Evolutionary conservation across 2,888 invertebrate species (phyloP).

Genomic region (Plebejus anna): DNA sequence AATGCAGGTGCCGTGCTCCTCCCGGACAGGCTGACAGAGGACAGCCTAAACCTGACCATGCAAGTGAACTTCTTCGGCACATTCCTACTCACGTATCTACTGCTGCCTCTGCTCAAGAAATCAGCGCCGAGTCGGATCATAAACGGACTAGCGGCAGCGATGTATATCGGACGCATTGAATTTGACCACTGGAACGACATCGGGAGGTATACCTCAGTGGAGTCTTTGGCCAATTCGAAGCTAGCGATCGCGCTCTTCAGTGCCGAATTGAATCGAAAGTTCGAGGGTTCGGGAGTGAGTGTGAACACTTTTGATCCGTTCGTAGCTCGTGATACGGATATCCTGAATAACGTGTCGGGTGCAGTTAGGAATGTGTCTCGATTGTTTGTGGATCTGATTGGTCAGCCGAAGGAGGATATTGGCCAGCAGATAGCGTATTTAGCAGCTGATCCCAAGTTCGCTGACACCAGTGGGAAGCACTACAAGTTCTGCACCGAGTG

Average conservation of each 20-base stretch:
- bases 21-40: conserved; percentile 74
- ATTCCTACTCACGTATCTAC: conserved; percentile 85
- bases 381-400: conserved; percentile 52
- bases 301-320: conserved; percentile 82
- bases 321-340: conserved; percentile 57
- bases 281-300: conserved; percentile 80
- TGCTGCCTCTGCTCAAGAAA: conserved; percentile 74
- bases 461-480: conserved; percentile 53
- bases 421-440: conserved; percentile 58
- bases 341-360: conserved; percentile 51
- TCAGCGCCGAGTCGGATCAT: conserved; percentile 82
- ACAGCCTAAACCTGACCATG: conserved; percentile 83
- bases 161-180: conserved; percentile 68
- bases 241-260: conserved; percentile 82
- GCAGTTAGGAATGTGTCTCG: conserved; percentile 45
- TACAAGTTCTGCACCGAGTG: conserved; percentile 60
- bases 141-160: conserved; percentile 82
- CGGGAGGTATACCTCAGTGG: conserved; percentile 51
- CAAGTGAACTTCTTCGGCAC: conserved; percentile 86
- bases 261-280: conserved; percentile 75
- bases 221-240: conserved; percentile 68
- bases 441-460: conserved; percentile 54
- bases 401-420: conserved; percentile 59
- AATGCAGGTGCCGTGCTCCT: conserved; percentile 78
- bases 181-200: conserved; percentile 63